phyloP scores from a whole-genome alignment of 2,113 vertebrate species.

The Equus quagga region DNA sequence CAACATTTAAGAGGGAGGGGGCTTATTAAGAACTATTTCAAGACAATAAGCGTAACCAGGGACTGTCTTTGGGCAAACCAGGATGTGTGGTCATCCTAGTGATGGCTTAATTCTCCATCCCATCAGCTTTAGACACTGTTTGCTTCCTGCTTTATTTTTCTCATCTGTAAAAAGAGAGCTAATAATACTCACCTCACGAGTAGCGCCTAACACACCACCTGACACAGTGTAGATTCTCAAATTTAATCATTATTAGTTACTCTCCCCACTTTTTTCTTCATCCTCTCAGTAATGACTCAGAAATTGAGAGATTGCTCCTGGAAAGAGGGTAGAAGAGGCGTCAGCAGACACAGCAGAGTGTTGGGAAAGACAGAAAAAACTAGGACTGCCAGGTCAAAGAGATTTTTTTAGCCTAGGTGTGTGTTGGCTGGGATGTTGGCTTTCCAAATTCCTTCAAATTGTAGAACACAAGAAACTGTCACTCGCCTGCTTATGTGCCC shows the following conservation, averaged over 20 bases:
- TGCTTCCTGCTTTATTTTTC: neutral
- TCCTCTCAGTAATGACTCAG: neutral
- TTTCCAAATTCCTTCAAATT: constrained; percentile 2
- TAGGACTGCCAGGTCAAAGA: neutral
- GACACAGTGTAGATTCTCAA: neutral
- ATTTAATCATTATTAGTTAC: neutral
- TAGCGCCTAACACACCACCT: neutral
- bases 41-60: neutral
- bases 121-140: neutral
- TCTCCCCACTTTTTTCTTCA: neutral
- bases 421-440: neutral
- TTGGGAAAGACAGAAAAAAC: constrained; percentile 1
- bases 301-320: neutral
- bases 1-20: neutral
- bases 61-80: neutral
- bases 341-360: neutral
- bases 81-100: neutral
- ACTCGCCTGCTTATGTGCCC: neutral
- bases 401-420: neutral
- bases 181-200: neutral
- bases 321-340: neutral
- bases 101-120: neutral
- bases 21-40: neutral
- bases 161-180: neutral
- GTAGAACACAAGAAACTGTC: neutral